Conservation (phyloP, 2,797 vertebrate species). For the Cygnus olor region DNA sequence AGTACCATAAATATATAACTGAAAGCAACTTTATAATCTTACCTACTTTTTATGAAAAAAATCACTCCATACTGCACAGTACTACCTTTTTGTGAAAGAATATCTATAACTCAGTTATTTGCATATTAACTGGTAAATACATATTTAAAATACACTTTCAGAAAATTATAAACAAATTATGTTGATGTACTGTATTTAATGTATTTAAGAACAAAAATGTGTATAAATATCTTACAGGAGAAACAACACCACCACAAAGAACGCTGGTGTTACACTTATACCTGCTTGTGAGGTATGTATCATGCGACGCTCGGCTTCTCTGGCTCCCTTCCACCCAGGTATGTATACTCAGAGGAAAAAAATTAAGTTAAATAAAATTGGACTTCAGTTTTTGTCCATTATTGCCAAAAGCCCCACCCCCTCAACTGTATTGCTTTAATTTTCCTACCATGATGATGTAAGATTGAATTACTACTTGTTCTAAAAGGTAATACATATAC, state of each 20-base stretch:
- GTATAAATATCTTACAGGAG: constrained; percentile 80
- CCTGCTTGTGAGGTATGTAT: constrained; percentile 67
- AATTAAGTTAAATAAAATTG: constrained; percentile 65
- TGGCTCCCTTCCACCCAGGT: constrained; percentile 68
- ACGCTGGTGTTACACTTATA: constrained; percentile 76
- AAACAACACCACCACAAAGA: constrained; percentile 70
- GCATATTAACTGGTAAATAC: constrained; percentile 80
- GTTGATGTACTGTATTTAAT: constrained; percentile 60
- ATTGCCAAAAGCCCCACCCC: constrained; percentile 67
- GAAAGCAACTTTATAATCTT: constrained; percentile 81
- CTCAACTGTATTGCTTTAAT: constrained; percentile 76
- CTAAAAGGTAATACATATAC: constrained; percentile 69
- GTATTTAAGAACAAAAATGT: constrained; percentile 53
- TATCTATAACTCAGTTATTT: constrained; percentile 80
- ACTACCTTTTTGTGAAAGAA: constrained; percentile 74
- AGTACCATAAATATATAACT: constrained; percentile 84
- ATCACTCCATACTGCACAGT: constrained; percentile 70
- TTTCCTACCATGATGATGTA: constrained; percentile 72
- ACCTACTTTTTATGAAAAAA: constrained; percentile 70
- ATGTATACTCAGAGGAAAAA: constrained; percentile 59
- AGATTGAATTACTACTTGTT: constrained; percentile 61
- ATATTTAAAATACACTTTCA: constrained; percentile 81
- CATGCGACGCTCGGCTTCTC: constrained; percentile 57
- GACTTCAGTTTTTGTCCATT: constrained; percentile 67
- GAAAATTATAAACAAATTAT: constrained; percentile 76